A percentile compares a stretch with the other conserved stretches of the same genome.
These are phyloP conservation scores for Leptopilina clavipes DNA, from an alignment of 1,140 invertebrate species.

Conservation along the genomic window DNA sequence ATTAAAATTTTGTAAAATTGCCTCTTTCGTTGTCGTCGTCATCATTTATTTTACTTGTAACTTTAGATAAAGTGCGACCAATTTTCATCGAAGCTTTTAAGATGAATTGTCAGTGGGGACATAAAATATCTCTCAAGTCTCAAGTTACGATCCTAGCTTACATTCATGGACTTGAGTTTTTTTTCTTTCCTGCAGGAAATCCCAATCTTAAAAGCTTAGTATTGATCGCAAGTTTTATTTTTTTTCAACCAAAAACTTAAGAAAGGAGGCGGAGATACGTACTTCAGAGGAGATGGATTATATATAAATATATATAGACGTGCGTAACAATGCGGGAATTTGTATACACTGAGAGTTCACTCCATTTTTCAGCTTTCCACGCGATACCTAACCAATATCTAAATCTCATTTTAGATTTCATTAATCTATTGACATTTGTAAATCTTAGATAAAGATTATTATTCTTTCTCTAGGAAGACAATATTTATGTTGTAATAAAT, in stretches of 20 bases:
- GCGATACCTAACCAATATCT: background rate
- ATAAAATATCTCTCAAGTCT: slow-evolving; percentile 14
- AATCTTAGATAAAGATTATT: background rate
- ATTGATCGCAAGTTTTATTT: slow-evolving; percentile 5
- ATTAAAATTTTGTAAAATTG: background rate
- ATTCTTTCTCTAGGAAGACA: background rate
- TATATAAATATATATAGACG: background rate
- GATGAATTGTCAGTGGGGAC: slow-evolving; percentile 16
- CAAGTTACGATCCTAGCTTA: slow-evolving; percentile 7
- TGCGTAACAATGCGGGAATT: too few relatives aligned
- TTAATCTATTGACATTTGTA: slow-evolving; percentile 9
- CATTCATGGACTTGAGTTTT: slow-evolving; percentile 20
- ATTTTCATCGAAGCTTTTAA: slow-evolving; percentile 23
- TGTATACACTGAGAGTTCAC: background rate
- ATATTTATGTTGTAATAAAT: too few relatives aligned
- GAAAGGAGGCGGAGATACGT: background rate
- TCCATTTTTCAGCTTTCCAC: background rate
- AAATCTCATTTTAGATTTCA: background rate
- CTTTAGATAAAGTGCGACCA: background rate
- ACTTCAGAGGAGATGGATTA: background rate
- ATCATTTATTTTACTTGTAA: background rate
- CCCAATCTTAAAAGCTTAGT: background rate
- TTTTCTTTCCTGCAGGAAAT: background rate
- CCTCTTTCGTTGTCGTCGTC: too few relatives aligned
- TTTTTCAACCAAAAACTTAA: slow-evolving; percentile 2